These are phyloP conservation scores for Drosophila kurseongensis DNA, from an alignment of 1,140 invertebrate species.

Conservation along the genomic window DNA sequence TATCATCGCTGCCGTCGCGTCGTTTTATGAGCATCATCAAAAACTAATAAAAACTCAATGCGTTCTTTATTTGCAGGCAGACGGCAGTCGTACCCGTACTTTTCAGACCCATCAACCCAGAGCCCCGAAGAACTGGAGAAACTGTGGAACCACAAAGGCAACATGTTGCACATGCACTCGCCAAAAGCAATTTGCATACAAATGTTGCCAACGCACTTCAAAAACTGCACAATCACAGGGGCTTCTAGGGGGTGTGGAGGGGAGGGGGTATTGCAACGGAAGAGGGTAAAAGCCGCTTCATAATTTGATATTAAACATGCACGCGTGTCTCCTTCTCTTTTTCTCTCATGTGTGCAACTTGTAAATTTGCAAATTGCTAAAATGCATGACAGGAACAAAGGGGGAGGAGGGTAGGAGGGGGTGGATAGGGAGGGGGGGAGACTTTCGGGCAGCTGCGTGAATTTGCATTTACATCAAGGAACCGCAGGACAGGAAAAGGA, in stretches of 20 bases:
- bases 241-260: not conserved
- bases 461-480: slow-evolving; percentile 52
- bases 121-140: slow-evolving; percentile 8
- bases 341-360: slow-evolving; percentile 61
- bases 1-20: slow-evolving; percentile 76
- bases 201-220: slow-evolving; percentile 80
- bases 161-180: slow-evolving; percentile 78
- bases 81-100: slow-evolving; percentile 27
- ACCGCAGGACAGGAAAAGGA: slow-evolving; percentile 33
- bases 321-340: slow-evolving; percentile 30
- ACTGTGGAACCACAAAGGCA: slow-evolving; percentile 42
- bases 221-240: slow-evolving; percentile 67
- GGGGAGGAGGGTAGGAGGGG: not conserved
- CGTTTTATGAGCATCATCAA: slow-evolving; percentile 82
- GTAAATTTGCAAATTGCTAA: slow-evolving; percentile 82
- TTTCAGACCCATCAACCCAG: not conserved
- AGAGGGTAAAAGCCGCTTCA: slow-evolving; percentile 66
- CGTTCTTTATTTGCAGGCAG: slow-evolving; percentile 81
- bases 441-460: slow-evolving; percentile 36
- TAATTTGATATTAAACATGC: slow-evolving; percentile 81
- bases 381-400: slow-evolving; percentile 67
- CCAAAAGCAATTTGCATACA: slow-evolving; percentile 77
- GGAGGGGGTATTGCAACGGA: slow-evolving; percentile 16
- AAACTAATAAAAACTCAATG: slow-evolving; percentile 83
- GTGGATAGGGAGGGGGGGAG: not conserved